phyloP scores from a whole-genome alignment of 2,888 invertebrate genomes.

The Osedax frankpressi region DNA sequence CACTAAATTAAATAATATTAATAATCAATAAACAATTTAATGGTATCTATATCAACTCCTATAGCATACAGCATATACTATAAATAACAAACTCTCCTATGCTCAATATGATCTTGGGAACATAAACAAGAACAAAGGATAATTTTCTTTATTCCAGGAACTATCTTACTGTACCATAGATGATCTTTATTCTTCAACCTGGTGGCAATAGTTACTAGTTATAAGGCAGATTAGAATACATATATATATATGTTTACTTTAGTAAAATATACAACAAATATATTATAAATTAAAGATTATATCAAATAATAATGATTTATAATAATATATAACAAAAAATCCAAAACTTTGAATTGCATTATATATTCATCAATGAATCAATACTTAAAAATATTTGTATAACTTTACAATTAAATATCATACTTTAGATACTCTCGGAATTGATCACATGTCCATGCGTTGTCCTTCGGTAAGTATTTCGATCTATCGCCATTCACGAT shows the following conservation, averaged over 20 bases:
- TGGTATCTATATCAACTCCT: not conserved
- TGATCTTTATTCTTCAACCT: not conserved
- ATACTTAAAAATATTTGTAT: no score
- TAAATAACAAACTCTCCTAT: conserved; percentile 36
- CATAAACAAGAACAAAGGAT: conserved; percentile 66
- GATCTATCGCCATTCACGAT: conserved; percentile 54
- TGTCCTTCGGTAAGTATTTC: conserved; percentile 56
- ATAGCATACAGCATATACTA: not conserved
- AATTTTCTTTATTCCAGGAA: conserved; percentile 70
- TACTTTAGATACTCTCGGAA: conserved; percentile 60
- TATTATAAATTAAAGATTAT: no score
- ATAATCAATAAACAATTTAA: no score
- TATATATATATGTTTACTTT: no score
- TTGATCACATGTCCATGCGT: conserved; percentile 70
- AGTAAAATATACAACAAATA: no score
- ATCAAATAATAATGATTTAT: no score
- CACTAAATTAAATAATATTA: no score
- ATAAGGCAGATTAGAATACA: no score
- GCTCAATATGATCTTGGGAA: conserved; percentile 54
- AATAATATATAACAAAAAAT: no score
- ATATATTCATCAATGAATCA: no score
- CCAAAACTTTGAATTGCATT: no score
- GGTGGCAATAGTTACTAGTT: no score
- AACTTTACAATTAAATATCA: conserved; percentile 24
- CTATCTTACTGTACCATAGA: conserved; percentile 59